Base-by-base conservation (phyloP, 2,797 vertebrate species). In the Eidolon dupreanum region DNA sequence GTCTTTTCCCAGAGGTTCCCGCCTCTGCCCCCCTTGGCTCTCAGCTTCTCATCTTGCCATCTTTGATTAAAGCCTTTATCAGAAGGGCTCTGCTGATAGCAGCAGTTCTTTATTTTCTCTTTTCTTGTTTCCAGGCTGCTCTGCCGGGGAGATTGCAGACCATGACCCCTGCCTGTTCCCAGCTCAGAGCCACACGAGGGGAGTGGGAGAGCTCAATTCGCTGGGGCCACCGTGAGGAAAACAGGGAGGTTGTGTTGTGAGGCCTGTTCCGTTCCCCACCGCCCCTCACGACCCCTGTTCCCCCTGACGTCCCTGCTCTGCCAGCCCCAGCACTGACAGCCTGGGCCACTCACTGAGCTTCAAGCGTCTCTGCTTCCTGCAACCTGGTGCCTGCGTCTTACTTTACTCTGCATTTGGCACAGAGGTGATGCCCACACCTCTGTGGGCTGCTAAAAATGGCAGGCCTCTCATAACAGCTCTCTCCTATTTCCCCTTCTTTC, bases 21-120 rank as follows among this genome's bases (percentile, higher is more conserved):
- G 36, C 46, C 77, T 75, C 55, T 74, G 74, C 31, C 20, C 6
- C 26, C 28, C 15, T 5, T 1, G 59, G 89, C 33, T 17, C 51
- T 61, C 86, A 11, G 63, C 89, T n/a, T 33, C 71, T 46, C 89
- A 46, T 89, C 91, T 75, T 51, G 36, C 66, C 28, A 17, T 84
- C 87, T 94, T 70, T 81, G 95, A 92, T 68, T 66, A 95, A 77
- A 86, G 20, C 83, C 61, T 38, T 87, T 95, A 95, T 91, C 88
- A 81, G 73, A 81, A 79, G 65, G 24, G 73, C 85, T 88, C 85
- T 66, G 88, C 65, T 61, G 94, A 87, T 51, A 75, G 88, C 46
- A 65, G 15, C 41, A 33, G 94, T 68, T 90, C 8, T 0, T 95
- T 89, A 92, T 73, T 94, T 97, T 84, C 81, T 96, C 70, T 61